Evolutionary conservation across 2,113 vertebrate species (phyloP), one percentile per base, ranked within the genome.

Genomic region (Atractosteus spatula): DNA sequence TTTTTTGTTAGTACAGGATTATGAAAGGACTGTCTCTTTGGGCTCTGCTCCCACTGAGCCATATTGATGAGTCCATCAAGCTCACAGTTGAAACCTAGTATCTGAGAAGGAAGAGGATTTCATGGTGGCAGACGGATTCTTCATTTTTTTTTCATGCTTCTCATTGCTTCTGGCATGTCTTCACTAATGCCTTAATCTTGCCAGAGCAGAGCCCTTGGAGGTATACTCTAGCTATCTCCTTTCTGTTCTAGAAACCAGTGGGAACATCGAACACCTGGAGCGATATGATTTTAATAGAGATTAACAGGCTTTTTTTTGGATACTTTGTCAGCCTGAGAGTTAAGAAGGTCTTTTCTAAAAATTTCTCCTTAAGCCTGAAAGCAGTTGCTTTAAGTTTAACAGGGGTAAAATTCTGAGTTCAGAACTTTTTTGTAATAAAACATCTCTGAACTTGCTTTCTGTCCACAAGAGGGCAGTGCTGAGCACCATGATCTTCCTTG

Each of bases 191-290:
- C 66, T 8, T 68, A 6, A 55, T 55, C 66, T 29, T 55, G 4
- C 67, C 67, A 69, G 51, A 69, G 47, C 47, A 7, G 29, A 69
- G 17, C n/a, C 41, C 41, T 69, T 16, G 8, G 47, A 51, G 47
- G 5, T 51, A 51, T 5, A 43, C 29, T 14, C 41, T 6, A 56
- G 55, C 13, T 57, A 41, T 59, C 41, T 51, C 47, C 47, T 10
- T 51, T 5, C 47, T 51, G 47, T 7, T 7, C 47, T 10, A 51
- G 47, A 5, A 51, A 1, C 1, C 47, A 7, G 47, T 5, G 47
- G 8, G 47, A 51, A 51, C 0, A 51, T 10, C 8, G 47, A 5
- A 51, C 4, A 10, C 47, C 47, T 10, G 8, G 8, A 51, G 5
- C 5, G 54, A 70, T 8, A 43, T 43, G 2, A 10, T 51, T 10